phyloP scores from a whole-genome alignment of 1,140 invertebrate genomes.

The Eumaeus atala region DNA sequence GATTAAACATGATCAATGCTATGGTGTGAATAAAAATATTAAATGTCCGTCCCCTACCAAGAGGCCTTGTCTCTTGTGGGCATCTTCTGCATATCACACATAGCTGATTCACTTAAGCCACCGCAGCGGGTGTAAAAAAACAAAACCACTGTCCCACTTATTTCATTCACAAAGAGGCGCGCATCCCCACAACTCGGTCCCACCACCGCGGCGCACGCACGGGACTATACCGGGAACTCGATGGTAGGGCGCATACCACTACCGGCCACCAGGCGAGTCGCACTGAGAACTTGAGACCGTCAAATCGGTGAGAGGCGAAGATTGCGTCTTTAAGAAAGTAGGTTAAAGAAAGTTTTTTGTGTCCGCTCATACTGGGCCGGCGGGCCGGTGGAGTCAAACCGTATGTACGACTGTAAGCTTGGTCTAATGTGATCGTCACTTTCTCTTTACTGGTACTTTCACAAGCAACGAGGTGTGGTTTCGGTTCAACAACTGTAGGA shows the following conservation, averaged over 20 bases:
- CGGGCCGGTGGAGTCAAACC: slow-evolving; percentile 52
- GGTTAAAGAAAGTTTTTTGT: slow-evolving; percentile 73
- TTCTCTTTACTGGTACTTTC: slow-evolving; percentile 70
- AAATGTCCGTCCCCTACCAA: slow-evolving; percentile 47
- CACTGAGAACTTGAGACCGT: slow-evolving; percentile 50
- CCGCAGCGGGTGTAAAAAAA: slow-evolving; percentile 44
- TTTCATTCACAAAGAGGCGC: slow-evolving; percentile 36
- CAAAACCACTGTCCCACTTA: slow-evolving; percentile 57
- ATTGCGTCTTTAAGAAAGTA: slow-evolving; percentile 63
- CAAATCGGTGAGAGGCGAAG: slow-evolving; percentile 54
- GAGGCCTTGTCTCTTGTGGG: slow-evolving; percentile 60
- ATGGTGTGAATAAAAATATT: background rate
- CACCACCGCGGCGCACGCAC: slow-evolving; percentile 49
- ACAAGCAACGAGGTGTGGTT: slow-evolving; percentile 63
- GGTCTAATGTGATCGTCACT: slow-evolving; percentile 63
- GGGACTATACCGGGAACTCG: slow-evolving; percentile 55
- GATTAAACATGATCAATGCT: no score
- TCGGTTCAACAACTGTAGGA: slow-evolving; percentile 58
- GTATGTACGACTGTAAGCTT: slow-evolving; percentile 44
- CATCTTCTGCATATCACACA: slow-evolving; percentile 71
- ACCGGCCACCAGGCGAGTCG: slow-evolving; percentile 52
- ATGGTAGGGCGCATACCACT: slow-evolving; percentile 67
- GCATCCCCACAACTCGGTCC: slow-evolving; percentile 54
- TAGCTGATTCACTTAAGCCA: slow-evolving; percentile 36
- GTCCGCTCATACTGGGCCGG: slow-evolving; percentile 50